Base-by-base conservation (phyloP, 2,888 invertebrate species). In the Epsilonema sp. region DNA sequence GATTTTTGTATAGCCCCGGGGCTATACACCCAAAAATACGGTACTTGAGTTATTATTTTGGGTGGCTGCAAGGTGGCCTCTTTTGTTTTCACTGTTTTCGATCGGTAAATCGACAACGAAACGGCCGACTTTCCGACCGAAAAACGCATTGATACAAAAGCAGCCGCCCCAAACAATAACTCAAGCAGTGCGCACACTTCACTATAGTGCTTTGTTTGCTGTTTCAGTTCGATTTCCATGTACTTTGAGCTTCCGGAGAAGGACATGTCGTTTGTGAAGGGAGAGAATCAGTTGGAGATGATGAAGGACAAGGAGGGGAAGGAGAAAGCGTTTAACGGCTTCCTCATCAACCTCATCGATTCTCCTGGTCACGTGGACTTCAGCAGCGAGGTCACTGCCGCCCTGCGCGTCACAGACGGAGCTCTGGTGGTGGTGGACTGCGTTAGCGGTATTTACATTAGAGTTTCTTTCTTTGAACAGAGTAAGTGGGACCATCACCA, bases 331-430 rank as follows among this genome's bases (percentile, higher is more conserved):
- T 55, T 58, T 2, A 52, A 80, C 70, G 92, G 90, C 73, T 99
- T 99, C 78, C 81, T 99, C 71, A 97, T 99, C 75, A 99, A 99
- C 71, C 74, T 99, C 71, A 99, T 99, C 61, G 97, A 99, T 73
- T 97, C 97, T 21, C 97, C 97, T 58, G 97, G 97, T 56, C 97
- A 99, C 81, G 97, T 99, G 65, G 97, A 99, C 73, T 99, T 99
- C 75, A 94, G 94, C 2, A 90, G 89, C 55, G 94, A 99, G 74
- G 97, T 99, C 57, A 99, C 97, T 47, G 97, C 97, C 62, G 97
- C 97, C 58, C 81, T 99, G 55, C 87, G 97, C 75, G 97, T 99
- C 44, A 99, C 97, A 65, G 97, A 99, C 71, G 97, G 97, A 68
- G 97, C 97, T 61, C 78, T 99, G 51, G 97, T 99, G 47, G 97